Base-by-base conservation (phyloP, 2,113 vertebrate species). In the Eptatretus burgeri region DNA sequence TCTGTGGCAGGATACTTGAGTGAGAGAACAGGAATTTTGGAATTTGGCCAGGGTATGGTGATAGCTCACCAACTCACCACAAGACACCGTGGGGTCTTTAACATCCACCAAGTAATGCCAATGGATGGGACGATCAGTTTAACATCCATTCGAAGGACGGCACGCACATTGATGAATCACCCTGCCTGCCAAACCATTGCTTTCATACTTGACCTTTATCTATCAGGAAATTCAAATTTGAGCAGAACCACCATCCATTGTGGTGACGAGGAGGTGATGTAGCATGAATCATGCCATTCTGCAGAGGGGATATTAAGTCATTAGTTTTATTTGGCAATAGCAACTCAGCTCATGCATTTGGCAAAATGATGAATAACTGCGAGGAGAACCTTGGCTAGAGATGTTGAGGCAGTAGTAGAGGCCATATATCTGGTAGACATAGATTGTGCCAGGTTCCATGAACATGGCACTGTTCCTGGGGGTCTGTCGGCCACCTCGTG, bases 341-440 rank as follows among this genome's bases (percentile, higher is more conserved):
- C 56, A n/a, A 60, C n/a, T 17, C 20, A 20, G 64, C n/a, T 14
- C 14, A 41, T 41, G 5, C 18, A 62, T 49, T 13, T 1, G 2
- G 2, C 56, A 63, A 8, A 2, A 62, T 62, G 41, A 49, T 14
- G 1, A 19, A 0, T 10, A 27, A 18, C 64, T 51, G 56, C 60
- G 51, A 64, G 14, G 2, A 77, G 79, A 70, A 93, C 88, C 91
- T 75, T 75, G 78, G 71, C 91, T 98, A 53, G 89, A 95, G 65
- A 98, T 71, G 0, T 98, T 98, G 74, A 95, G 72, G 63, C 91
- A 95, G 72, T 84, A 85, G 71, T 95, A 77, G 69, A 94, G 77
- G 49, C 91, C 87, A 0, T 95, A 95, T 71, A 94, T 86, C 62
- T 81, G 69, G 67, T 93, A 98, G 13, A 95, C 85, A 0, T 98